Conservation (phyloP, 2,113 vertebrate genomes). For the Nothocercus julius region DNA sequence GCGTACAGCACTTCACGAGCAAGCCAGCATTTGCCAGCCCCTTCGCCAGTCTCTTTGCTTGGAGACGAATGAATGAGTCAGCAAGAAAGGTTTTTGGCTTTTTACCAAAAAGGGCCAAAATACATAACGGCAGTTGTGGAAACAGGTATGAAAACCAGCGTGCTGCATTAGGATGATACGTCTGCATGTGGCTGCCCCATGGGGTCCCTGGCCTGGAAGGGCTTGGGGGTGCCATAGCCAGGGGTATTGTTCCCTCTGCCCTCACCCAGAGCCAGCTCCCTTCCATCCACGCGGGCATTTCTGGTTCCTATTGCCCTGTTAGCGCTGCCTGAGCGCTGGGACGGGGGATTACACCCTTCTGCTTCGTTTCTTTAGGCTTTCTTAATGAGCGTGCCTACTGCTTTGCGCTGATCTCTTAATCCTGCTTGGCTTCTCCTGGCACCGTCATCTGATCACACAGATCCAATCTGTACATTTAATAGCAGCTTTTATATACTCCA, state of each 20-base stretch:
- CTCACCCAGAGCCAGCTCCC: background rate
- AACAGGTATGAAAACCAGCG: background rate
- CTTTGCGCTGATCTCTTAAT: background rate
- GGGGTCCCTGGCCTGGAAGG: fast-evolving
- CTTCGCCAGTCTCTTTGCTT: background rate
- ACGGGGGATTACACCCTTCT: background rate
- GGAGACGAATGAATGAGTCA: background rate
- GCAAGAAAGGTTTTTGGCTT: background rate
- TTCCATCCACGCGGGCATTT: background rate
- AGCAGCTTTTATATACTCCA: background rate
- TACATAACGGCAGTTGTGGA: background rate
- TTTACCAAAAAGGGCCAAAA: background rate
- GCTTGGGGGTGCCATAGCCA: background rate
- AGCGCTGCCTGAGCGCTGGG: background rate
- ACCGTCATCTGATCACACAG: background rate
- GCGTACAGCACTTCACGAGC: background rate
- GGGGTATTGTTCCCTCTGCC: fast-evolving
- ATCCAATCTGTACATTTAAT: background rate
- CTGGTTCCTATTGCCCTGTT: background rate
- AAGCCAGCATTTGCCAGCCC: background rate
- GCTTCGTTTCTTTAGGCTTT: background rate
- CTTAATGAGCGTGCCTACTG: background rate
- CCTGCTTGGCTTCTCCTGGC: background rate
- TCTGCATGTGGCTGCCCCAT: background rate
- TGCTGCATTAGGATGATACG: fast-evolving